Evolutionary conservation across 37 sponge, comb jelly and placozoan species (phyloP).

Genomic region (Oscarella lobularis): DNA sequence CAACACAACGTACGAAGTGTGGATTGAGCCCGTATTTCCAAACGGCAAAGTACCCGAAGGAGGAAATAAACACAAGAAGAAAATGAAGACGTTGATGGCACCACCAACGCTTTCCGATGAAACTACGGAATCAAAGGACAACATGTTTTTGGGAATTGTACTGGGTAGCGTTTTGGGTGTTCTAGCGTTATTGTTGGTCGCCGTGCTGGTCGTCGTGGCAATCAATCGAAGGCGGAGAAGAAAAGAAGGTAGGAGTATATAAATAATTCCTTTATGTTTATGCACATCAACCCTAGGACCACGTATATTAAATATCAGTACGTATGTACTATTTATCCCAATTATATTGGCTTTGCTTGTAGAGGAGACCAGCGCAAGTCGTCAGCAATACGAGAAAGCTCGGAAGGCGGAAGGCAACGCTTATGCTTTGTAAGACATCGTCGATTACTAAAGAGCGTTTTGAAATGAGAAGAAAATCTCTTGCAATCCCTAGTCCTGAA

Average conservation of each 20-base stretch:
- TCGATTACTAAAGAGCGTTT: too few species aligned
- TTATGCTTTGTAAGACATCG: too few species aligned
- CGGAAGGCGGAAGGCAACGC: too few species aligned
- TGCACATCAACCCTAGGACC: too few species aligned
- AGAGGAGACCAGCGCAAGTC: too few species aligned
- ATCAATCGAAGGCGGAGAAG: neutral
- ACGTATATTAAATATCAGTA: too few species aligned
- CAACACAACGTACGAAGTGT: neutral
- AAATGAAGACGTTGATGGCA: neutral
- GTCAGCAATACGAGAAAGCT: too few species aligned
- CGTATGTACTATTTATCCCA: too few species aligned
- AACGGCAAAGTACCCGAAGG: neutral
- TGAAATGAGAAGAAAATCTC: too few species aligned
- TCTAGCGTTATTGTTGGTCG: neutral
- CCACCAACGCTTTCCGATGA: neutral
- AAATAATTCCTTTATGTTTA: neutral
- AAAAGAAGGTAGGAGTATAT: neutral
- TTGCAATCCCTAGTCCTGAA: too few species aligned
- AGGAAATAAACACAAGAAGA: neutral
- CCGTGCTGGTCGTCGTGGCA: neutral
- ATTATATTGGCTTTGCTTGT: too few species aligned
- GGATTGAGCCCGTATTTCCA: neutral
- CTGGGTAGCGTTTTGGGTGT: neutral
- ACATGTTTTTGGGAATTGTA: neutral
- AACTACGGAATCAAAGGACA: neutral